Percentiles rank a stretch among this genome's conserved stretches.
Evolutionary conservation across 2,797 vertebrate genomes (phyloP).

Genomic region (Benthosema pterotum): DNA sequence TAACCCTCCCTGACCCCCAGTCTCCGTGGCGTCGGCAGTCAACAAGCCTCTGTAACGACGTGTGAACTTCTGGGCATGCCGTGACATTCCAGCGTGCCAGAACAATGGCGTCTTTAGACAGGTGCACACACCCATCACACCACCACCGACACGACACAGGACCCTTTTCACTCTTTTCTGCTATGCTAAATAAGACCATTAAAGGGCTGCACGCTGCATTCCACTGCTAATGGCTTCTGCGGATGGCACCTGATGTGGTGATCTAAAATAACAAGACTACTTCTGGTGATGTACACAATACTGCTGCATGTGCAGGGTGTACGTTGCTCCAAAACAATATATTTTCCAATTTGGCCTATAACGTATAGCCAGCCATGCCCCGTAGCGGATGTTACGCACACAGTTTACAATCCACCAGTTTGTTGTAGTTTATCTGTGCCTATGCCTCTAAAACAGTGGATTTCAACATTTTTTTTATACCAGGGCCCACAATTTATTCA

Average conservation of each 20-base stretch:
- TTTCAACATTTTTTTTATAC: too few species aligned
- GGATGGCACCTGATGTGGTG: constrained; percentile 43
- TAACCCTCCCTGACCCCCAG: constrained; percentile 67
- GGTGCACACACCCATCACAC: constrained; percentile 55
- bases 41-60: constrained; percentile 71
- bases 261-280: background rate
- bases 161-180: constrained; percentile 34
- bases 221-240: constrained; percentile 32
- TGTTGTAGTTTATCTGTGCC: too few species aligned
- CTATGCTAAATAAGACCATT: constrained; percentile 51
- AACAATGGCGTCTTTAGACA: constrained; percentile 74
- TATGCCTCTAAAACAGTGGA: too few species aligned
- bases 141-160: constrained; percentile 10
- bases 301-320: too few species aligned
- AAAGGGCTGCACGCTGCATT: constrained; percentile 34
- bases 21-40: constrained; percentile 72
- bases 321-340: too few species aligned
- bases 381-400: too few species aligned
- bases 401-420: too few species aligned
- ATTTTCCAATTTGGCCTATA: too few species aligned
- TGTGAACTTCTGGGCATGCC: constrained; percentile 73
- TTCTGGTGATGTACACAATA: too few species aligned
- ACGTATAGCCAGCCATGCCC: too few species aligned
- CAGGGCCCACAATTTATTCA: too few species aligned
- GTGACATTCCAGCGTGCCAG: constrained; percentile 41